A percentile compares a stretch with the other conserved stretches of the same genome.
phyloP scores from a whole-genome alignment of 2,113 vertebrate genomes.

The Thamnaconus septentrionalis region DNA sequence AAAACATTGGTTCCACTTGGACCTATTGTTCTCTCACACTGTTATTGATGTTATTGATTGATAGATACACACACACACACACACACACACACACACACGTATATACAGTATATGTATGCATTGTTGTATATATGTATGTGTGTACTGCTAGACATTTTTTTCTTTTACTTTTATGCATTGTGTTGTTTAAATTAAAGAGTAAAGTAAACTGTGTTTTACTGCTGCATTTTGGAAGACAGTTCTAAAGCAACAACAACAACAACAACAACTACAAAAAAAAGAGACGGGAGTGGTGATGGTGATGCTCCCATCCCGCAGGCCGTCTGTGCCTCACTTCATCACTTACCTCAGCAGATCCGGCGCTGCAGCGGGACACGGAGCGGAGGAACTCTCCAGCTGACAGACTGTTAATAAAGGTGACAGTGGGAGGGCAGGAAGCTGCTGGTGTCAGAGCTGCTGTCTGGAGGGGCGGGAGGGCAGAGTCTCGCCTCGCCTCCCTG shows the following conservation, averaged over 20 bases:
- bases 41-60: too few relatives aligned
- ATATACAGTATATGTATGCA: too few relatives aligned
- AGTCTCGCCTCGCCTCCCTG: slow-evolving; percentile 11
- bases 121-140: too few relatives aligned
- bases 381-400: slow-evolving; percentile 59
- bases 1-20: too few relatives aligned
- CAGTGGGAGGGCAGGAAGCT: slow-evolving; percentile 55
- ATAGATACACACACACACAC: too few relatives aligned
- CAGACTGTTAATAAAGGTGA: slow-evolving; percentile 71
- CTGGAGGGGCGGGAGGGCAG: slow-evolving; percentile 12
- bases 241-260: slow-evolving; percentile 20
- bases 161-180: too few relatives aligned
- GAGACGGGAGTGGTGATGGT: too few relatives aligned
- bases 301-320: slow-evolving; percentile 29
- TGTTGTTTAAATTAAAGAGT: too few relatives aligned
- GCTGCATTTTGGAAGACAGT: slow-evolving; percentile 29
- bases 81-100: too few relatives aligned
- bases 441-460: slow-evolving; percentile 54
- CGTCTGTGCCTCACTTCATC: slow-evolving; percentile 38
- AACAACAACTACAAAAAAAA: too few relatives aligned
- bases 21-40: too few relatives aligned
- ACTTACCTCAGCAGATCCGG: slow-evolving; percentile 61
- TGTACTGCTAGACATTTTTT: too few relatives aligned
- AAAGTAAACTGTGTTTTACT: slow-evolving; percentile 16
- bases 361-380: slow-evolving; percentile 28